Evolutionary conservation across 1,140 invertebrate species (phyloP).

Genomic region (Ephestia elutella): DNA sequence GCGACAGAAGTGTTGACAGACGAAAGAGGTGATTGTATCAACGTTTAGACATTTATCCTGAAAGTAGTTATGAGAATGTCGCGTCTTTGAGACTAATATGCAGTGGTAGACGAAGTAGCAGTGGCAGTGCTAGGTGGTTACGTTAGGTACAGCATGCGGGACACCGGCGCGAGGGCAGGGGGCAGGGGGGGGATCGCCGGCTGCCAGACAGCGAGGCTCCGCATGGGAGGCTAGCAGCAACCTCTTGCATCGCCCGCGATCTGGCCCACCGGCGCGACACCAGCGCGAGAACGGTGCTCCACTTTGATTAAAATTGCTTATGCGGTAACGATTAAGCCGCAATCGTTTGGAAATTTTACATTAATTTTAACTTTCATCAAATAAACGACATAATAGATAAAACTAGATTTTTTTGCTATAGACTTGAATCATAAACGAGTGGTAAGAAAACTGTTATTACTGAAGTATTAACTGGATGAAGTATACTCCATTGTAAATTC

Average conservation of each 20-base stretch:
- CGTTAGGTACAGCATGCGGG: conserved; percentile 16
- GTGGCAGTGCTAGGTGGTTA: conserved; percentile 14
- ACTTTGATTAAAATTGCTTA: conserved; percentile 48
- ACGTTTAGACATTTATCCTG: conserved; percentile 8
- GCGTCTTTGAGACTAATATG: conserved; percentile 17
- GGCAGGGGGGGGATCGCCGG: conserved; percentile 35
- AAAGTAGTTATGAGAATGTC: conserved; percentile 26
- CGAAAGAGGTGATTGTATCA: neutral
- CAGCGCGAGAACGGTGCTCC: conserved; percentile 37
- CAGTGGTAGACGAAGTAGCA: conserved; percentile 6
- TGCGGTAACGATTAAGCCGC: conserved; percentile 26
- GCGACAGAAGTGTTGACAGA: too few species aligned
- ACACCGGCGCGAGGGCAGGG: conserved; percentile 40
- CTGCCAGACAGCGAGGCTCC: conserved; percentile 71
- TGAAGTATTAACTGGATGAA: too few species aligned
- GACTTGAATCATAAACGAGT: too few species aligned
- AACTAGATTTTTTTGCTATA: too few species aligned
- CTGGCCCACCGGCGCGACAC: conserved; percentile 29
- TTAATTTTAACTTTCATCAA: neutral
- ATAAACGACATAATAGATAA: too few species aligned
- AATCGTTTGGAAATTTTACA: conserved; percentile 12
- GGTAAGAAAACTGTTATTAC: too few species aligned
- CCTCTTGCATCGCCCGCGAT: conserved; percentile 57
- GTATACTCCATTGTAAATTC: too few species aligned
- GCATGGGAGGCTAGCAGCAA: conserved; percentile 67